Base-by-base conservation (phyloP, 1,140 invertebrate genomes). In the Tachypleus tridentatus region DNA sequence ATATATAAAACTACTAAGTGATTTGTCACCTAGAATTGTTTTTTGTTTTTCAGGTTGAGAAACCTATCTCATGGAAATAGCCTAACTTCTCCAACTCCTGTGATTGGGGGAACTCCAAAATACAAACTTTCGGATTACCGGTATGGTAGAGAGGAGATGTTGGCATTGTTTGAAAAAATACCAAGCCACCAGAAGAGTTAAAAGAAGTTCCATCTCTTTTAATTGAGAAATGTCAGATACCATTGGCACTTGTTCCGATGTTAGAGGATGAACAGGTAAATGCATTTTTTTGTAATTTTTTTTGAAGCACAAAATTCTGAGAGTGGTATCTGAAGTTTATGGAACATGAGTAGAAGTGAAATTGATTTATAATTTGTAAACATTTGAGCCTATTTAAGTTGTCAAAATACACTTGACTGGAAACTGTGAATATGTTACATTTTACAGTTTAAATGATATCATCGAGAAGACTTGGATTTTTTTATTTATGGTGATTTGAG, bases 111-210 rank as follows among this genome's bases (percentile, higher is more conserved):
- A 1, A 70, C 71, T 66, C 73, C 73, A 57, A 76, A 77, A 62
- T 77, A 75, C 65, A 78, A 88, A 74, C 76, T 87, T 62, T 86
- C 87, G 70, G 86, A 89, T 69, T 82, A 86, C 82, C 80, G 85
- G 65, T 93, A 93, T 71, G 89, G 88, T 50, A 80, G 89, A 69
- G 91, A 94, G 78, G 90, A 93, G 74, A 91, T 94, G 89, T 76
- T 94, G 64, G 87, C 88, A 57, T 74, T 93, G 51, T 92, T 85
- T 73, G 84, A 88, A 70, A 83, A 70, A 82, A 79, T 71, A 79
- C 82, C 62, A 81, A 82, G 71, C 79, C 86, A 62, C 87, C 87
- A n/a, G 80, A 83, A 65, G 82, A 82, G 62, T 77, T 90, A 59
- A 79, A 71, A 50, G 68, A 79, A 64, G 83, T 86, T 72, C 80